phyloP scores from a whole-genome alignment of 2,888 invertebrate species.

The Oscheius onirici region DNA sequence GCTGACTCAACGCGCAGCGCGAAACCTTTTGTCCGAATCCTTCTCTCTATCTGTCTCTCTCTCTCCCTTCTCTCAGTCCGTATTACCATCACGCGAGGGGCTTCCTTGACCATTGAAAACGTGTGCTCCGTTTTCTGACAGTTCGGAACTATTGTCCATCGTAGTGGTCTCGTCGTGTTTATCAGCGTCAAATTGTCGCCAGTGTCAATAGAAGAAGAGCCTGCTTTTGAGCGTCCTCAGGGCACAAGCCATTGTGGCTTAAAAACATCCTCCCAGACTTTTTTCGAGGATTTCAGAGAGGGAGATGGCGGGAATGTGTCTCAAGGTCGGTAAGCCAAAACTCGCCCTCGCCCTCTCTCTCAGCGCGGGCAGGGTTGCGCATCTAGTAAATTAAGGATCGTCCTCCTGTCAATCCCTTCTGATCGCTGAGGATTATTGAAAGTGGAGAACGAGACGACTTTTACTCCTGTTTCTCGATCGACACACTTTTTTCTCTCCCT shows the following conservation, averaged over 20 bases:
- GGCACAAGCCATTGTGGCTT: background rate
- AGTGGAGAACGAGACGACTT: background rate
- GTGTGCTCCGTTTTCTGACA: background rate
- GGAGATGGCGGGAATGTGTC: constrained; percentile 15
- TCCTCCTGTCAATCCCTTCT: constrained; percentile 3
- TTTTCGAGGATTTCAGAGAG: constrained; percentile 7
- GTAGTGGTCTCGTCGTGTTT: constrained; percentile 12
- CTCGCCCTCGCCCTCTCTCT: constrained; percentile 1
- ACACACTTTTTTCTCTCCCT: background rate
- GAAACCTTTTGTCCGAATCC: constrained; percentile 28
- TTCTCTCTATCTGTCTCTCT: constrained; percentile 2
- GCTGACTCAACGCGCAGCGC: constrained; percentile 33
- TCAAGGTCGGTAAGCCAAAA: constrained; percentile 25
- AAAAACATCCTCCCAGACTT: background rate
- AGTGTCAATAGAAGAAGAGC: constrained; percentile 15
- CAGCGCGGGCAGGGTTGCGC: background rate
- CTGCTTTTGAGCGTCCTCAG: constrained; percentile 1
- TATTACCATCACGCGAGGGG: constrained; percentile 29
- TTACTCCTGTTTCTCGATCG: background rate
- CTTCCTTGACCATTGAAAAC: too few species aligned
- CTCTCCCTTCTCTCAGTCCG: background rate
- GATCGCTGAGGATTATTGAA: too few species aligned
- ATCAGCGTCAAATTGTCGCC: constrained; percentile 8
- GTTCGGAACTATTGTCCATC: background rate
- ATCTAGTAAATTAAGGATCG: constrained; percentile 32